These are phyloP conservation scores for Danaus chrysippus DNA, from an alignment of 2,888 invertebrate genomes.

Conservation along the genomic window DNA sequence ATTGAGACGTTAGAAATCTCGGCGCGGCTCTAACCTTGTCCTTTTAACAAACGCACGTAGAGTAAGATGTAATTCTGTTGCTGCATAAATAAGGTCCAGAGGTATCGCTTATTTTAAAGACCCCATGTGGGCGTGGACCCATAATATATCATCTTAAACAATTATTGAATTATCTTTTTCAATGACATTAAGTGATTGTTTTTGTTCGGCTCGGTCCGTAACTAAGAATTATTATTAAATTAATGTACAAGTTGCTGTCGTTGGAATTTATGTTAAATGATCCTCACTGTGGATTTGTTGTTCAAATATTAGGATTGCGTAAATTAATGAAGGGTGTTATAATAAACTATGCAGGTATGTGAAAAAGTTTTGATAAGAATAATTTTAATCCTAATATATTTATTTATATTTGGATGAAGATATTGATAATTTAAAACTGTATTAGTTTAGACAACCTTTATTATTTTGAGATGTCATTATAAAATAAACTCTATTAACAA, in stretches of 20 bases:
- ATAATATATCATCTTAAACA: slow-evolving; percentile 72
- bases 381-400: too few relatives aligned
- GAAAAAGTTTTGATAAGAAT: too few relatives aligned
- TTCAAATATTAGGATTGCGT: neutral
- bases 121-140: slow-evolving; percentile 74
- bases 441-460: too few relatives aligned
- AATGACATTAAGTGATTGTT: slow-evolving; percentile 79
- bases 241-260: slow-evolving; percentile 33
- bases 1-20: slow-evolving; percentile 78
- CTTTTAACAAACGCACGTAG: slow-evolving; percentile 76
- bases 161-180: slow-evolving; percentile 79
- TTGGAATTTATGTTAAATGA: neutral
- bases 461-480: too few relatives aligned
- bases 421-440: too few relatives aligned
- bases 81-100: slow-evolving; percentile 70
- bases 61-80: slow-evolving; percentile 75
- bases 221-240: slow-evolving; percentile 60
- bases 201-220: slow-evolving; percentile 55
- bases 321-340: too few relatives aligned
- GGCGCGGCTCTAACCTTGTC: slow-evolving; percentile 74
- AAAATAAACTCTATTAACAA: too few relatives aligned
- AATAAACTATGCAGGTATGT: too few relatives aligned
- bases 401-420: too few relatives aligned
- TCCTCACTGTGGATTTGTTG: neutral
- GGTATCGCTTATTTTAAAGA: slow-evolving; percentile 72